These are phyloP conservation scores for Cygnus olor DNA, from an alignment of 2,797 vertebrate species.

Conservation along the genomic window DNA sequence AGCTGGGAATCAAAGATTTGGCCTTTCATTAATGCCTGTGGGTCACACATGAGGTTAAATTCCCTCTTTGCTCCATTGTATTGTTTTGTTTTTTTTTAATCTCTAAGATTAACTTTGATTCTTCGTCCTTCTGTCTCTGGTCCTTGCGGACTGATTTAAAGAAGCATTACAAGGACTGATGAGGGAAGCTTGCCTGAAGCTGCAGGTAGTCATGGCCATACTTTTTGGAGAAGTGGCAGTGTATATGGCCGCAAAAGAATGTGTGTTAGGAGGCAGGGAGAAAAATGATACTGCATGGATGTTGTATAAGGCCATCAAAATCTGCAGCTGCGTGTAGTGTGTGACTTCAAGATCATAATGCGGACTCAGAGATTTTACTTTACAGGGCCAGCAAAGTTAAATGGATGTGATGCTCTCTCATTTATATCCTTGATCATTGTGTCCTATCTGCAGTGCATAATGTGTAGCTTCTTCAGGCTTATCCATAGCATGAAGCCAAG, in stretches of 20 bases:
- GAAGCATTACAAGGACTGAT: neutral
- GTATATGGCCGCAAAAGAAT: neutral
- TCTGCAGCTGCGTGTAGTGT: neutral
- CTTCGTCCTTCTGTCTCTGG: neutral
- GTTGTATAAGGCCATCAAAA: neutral
- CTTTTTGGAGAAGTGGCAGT: neutral
- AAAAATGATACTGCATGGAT: neutral
- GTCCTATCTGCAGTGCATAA: neutral
- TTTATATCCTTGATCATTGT: neutral
- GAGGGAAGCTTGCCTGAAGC: neutral
- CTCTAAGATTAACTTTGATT: neutral
- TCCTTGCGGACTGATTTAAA: neutral
- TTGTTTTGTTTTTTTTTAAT: neutral
- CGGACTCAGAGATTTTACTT: neutral
- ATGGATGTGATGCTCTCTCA: neutral
- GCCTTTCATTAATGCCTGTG: neutral
- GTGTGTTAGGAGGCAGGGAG: neutral
- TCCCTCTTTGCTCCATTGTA: neutral
- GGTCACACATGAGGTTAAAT: neutral
- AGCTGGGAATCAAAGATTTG: neutral
- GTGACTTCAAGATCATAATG: neutral
- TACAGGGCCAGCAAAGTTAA: neutral
- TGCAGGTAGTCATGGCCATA: neutral
- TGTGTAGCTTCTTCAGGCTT: neutral
- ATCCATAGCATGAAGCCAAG: accelerated